Base-by-base conservation (phyloP, 2,888 invertebrate species). In the Nowickia ferox region DNA sequence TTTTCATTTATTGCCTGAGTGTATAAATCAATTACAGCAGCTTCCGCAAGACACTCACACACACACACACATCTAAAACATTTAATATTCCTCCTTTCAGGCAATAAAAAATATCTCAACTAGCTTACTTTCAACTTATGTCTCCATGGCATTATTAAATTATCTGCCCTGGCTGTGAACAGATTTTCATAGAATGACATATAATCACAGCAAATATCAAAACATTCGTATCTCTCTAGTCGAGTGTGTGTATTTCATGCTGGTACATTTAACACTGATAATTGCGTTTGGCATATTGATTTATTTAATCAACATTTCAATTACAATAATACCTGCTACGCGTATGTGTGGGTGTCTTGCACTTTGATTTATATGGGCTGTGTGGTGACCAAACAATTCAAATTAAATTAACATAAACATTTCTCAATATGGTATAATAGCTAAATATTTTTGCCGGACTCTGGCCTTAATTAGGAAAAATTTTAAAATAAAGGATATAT, bases 281-380 rank as follows among this genome's bases (percentile, higher is more conserved):
- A 71, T 72, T 59, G 10, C 44, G 4, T 22, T 59, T 48, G 22
- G 13, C 53, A 22, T 38, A 75, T 30, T 75, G 75, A 75, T 75
- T 75, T 53, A 44, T 55, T 75, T 44, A 65, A 65, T 65, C 51
- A 55, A 42, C 71, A 63, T 42, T 8, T 9, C 40, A 3, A 38
- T 42, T 17, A 19, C 17, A 13, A 48, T 11, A 13, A 46, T 59
- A 5, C 8, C 15, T 17, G 19, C 2, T 8, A 59, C 17, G 15
- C 0, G 8, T 19, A 8, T 17, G 8, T 19, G 11, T 17, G 8
- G 11, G 11, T 17, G 8, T 8, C 13, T 48, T n/a, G 38, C 1
- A 51, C 11, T 40, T 68, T 40, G 44, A 46, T 17, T 22, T 30
- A 19, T 61, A 15, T 53, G 1, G n/a, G 10, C 51, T 22, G n/a